A percentile compares a stretch with the other conserved stretches of the same genome.
phyloP scores from a whole-genome alignment of 2,797 vertebrate genomes.

The Sebastes matsubarae region DNA sequence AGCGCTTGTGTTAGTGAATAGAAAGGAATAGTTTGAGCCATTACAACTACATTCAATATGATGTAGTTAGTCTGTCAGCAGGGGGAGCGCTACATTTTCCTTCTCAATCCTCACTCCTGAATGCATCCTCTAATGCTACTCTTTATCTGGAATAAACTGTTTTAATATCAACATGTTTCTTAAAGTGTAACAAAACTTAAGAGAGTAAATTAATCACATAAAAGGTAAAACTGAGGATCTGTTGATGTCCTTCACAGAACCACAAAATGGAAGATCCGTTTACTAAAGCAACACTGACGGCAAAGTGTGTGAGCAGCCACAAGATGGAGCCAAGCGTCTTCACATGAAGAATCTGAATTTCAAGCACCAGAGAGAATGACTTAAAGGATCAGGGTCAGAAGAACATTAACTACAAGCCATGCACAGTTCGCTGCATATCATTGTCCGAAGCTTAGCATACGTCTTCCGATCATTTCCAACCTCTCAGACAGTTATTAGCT shows the following conservation, averaged over 20 bases:
- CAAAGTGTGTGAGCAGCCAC: conserved; percentile 46
- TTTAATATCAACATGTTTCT: neutral
- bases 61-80: neutral
- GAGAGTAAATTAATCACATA: neutral
- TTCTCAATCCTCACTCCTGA: neutral
- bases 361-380: neutral
- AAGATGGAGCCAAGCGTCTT: conserved; percentile 61
- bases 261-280: conserved; percentile 67
- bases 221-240: neutral
- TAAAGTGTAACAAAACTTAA: neutral
- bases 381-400: neutral
- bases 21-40: neutral
- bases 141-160: neutral
- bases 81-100: neutral
- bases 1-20: neutral
- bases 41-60: neutral
- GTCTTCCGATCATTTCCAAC: neutral
- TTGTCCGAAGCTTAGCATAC: neutral
- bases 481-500: neutral
- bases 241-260: neutral
- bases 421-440: neutral
- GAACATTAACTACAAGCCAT: neutral
- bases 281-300: neutral
- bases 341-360: neutral
- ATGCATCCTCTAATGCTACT: neutral